A percentile compares a stretch with the other conserved stretches of the same genome.
Conservation (phyloP, 2,888 invertebrate species). For the Hypolimnas misippus region DNA sequence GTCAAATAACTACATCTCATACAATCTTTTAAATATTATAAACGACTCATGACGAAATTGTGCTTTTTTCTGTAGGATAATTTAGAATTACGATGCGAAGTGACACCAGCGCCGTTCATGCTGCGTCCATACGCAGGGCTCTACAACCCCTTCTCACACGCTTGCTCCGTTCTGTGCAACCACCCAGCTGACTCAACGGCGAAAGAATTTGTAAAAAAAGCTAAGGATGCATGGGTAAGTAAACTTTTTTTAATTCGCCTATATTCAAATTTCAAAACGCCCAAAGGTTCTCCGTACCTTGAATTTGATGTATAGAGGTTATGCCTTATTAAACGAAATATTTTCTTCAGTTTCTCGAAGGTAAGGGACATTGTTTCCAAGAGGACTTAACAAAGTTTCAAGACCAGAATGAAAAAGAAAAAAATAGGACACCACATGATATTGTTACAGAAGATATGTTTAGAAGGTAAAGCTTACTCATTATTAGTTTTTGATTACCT, state of each 20-base stretch:
- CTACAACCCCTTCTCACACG: conserved; percentile 91
- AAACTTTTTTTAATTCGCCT: conserved; percentile 35
- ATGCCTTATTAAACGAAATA: not conserved
- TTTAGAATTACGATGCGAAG: conserved; percentile 83
- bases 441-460: conserved; percentile 90
- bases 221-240: conserved; percentile 88
- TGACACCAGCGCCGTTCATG: conserved; percentile 88
- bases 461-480: conserved; percentile 70
- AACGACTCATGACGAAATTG: not conserved
- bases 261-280: not conserved
- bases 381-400: conserved; percentile 70
- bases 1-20: too few species aligned
- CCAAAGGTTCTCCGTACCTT: too few species aligned
- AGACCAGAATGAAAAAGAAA: conserved; percentile 68
- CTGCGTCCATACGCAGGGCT: conserved; percentile 91
- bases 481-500: too few species aligned
- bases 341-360: conserved; percentile 61
- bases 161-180: conserved; percentile 93
- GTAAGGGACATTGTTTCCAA: conserved; percentile 62
- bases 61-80: conserved; percentile 49
- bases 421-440: conserved; percentile 80
- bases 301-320: too few species aligned
- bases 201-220: conserved; percentile 87
- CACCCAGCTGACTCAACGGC: conserved; percentile 91
- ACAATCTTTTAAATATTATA: not conserved